Percentiles rank a stretch among this genome's conserved stretches.
phyloP scores from a whole-genome alignment of 1,140 invertebrate species.

The Bemisia tabaci region DNA sequence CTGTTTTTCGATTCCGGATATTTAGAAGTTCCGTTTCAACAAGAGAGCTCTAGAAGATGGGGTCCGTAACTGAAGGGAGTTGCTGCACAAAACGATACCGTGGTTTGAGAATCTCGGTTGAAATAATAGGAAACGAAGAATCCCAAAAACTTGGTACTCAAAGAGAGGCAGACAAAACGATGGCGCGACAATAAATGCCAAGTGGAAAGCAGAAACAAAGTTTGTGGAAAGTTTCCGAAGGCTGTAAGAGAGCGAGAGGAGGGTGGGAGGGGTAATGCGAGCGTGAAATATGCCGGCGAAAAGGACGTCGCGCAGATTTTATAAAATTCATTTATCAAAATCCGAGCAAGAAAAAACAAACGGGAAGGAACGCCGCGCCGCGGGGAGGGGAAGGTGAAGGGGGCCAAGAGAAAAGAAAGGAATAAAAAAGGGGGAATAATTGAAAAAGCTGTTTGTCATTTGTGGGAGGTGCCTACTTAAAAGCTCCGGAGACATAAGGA shows the following conservation, averaged over 20 bases:
- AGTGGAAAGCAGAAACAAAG: neutral
- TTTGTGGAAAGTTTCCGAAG: neutral
- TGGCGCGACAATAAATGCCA: too few relatives aligned
- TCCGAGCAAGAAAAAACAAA: neutral
- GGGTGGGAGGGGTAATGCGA: neutral
- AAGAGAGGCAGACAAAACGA: too few relatives aligned
- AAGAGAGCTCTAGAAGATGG: too few relatives aligned
- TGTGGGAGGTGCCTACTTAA: neutral
- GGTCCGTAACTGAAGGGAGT: too few relatives aligned
- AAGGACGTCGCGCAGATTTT: neutral
- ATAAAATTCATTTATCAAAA: conserved; percentile 1
- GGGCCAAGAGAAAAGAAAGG: neutral
- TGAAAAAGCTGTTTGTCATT: neutral
- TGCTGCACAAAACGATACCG: too few relatives aligned
- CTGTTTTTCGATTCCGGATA: too few relatives aligned
- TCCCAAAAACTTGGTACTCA: too few relatives aligned
- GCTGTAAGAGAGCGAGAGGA: neutral
- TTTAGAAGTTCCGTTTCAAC: too few relatives aligned
- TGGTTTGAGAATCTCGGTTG: too few relatives aligned
- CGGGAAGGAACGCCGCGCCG: neutral
- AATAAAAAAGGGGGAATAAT: neutral
- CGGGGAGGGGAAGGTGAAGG: neutral
- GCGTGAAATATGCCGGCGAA: neutral
- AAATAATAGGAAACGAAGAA: too few relatives aligned
- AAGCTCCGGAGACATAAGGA: neutral